phyloP scores from a whole-genome alignment of 2,888 invertebrate species.

The Crepidodera aurea region DNA sequence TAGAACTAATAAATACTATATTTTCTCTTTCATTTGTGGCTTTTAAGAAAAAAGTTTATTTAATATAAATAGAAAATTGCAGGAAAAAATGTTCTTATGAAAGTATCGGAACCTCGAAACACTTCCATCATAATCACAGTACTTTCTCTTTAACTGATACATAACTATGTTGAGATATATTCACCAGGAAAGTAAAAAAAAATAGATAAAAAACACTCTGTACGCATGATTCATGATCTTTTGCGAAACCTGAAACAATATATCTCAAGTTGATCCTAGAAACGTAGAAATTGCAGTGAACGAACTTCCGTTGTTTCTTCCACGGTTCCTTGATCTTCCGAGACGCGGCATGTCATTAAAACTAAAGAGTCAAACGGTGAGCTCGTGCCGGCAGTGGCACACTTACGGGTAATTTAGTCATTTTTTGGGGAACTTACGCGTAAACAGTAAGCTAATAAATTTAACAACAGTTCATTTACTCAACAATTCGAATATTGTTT shows the following conservation, averaged over 20 bases:
- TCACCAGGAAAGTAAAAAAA: conserved; percentile 6
- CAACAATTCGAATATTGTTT: no score
- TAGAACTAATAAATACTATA: no score
- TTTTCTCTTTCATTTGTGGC: no score
- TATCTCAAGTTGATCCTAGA: conserved; percentile 39
- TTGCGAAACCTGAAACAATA: conserved; percentile 22
- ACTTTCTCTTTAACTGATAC: no score
- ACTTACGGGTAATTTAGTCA: conserved; percentile 22
- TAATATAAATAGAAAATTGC: no score
- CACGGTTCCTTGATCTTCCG: conserved; percentile 55
- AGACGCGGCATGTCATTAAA: conserved; percentile 53
- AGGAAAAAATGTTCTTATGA: no score
- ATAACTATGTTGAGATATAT: not conserved
- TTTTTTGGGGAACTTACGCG: not conserved
- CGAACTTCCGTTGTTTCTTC: conserved; percentile 56
- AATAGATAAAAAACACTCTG: conserved; percentile 8
- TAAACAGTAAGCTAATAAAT: no score
- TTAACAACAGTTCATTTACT: no score
- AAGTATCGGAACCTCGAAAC: no score
- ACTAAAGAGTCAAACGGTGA: conserved; percentile 48
- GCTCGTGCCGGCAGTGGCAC: conserved; percentile 50
- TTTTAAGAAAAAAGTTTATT: no score
- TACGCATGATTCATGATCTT: conserved; percentile 19
- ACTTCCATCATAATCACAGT: no score
- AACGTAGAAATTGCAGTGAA: conserved; percentile 53